A percentile compares a stretch with the other conserved stretches of the same genome.
These are phyloP conservation scores for Ancistrus triradiatus DNA, from an alignment of 2,113 vertebrate species.

Conservation along the genomic window DNA sequence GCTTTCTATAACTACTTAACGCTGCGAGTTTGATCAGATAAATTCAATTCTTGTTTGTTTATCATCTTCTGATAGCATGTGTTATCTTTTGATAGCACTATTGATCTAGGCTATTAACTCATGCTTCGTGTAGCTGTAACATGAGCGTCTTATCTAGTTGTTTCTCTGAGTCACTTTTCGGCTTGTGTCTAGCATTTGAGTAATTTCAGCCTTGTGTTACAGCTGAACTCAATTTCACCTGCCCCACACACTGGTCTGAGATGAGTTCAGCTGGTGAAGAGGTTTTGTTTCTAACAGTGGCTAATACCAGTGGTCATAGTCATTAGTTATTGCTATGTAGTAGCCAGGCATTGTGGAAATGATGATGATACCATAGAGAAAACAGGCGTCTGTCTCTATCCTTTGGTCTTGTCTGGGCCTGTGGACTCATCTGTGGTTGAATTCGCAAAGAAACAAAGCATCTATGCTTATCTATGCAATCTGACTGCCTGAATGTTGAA, in stretches of 20 bases:
- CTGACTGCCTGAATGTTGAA: neutral
- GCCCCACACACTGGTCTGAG: slow-evolving; percentile 26
- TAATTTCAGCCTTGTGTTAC: slow-evolving; percentile 25
- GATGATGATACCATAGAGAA: slow-evolving; percentile 15
- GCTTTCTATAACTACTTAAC: too few relatives aligned
- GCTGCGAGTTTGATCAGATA: too few relatives aligned
- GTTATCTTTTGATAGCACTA: too few relatives aligned
- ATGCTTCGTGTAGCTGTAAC: too few relatives aligned
- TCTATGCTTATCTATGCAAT: neutral
- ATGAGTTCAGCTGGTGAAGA: slow-evolving; percentile 13
- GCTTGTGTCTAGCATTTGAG: slow-evolving; percentile 36
- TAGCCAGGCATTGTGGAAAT: slow-evolving; percentile 7
- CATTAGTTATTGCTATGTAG: neutral
- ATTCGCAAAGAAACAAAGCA: too few relatives aligned
- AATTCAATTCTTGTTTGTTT: too few relatives aligned
- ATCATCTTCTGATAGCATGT: too few relatives aligned
- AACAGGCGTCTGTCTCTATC: slow-evolving; percentile 4
- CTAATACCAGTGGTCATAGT: neutral
- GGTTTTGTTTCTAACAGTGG: neutral
- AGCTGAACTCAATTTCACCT: slow-evolving; percentile 18
- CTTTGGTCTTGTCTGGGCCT: slow-evolving; percentile 19
- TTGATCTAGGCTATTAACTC: too few relatives aligned
- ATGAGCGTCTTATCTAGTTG: too few relatives aligned
- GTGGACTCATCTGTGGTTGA: too few relatives aligned
- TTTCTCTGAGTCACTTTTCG: slow-evolving; percentile 49